These are phyloP conservation scores for Drosophila oshimai DNA, from an alignment of 1,140 invertebrate species.

Conservation along the genomic window DNA sequence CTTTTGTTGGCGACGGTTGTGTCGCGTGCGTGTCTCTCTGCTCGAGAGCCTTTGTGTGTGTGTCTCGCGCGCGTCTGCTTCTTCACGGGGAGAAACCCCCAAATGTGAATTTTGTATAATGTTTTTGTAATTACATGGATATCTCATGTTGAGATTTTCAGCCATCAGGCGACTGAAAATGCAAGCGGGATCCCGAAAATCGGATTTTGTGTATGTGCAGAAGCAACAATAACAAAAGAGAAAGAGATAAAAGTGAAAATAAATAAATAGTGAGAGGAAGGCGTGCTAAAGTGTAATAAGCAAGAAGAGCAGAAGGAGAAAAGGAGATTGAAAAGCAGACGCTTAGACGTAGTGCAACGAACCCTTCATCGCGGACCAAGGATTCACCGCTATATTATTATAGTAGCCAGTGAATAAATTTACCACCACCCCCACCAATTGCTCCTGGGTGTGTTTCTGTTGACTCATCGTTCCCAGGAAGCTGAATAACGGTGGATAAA, in stretches of 20 bases:
- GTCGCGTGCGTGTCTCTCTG: conserved; percentile 41
- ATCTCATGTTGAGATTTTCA: conserved; percentile 34
- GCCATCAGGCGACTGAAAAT: conserved; percentile 40
- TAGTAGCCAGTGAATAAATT: conserved; percentile 6
- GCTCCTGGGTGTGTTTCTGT: conserved; percentile 16
- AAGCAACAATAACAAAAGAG: conserved; percentile 11
- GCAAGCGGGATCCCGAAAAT: conserved; percentile 40
- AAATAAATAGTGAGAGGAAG: conserved; percentile 21
- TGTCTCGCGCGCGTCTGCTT: conserved; percentile 34
- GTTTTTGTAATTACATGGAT: conserved; percentile 60
- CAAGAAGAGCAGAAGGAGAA: neutral
- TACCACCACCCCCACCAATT: conserved; percentile 11
- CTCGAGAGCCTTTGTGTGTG: conserved; percentile 49
- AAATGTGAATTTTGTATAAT: conserved; percentile 49
- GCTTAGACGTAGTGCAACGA: conserved; percentile 46
- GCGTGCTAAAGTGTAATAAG: neutral
- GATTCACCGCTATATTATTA: conserved; percentile 23
- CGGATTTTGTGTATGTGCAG: conserved; percentile 1
- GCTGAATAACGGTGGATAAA: conserved; percentile 26
- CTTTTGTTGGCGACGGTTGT: conserved; percentile 72
- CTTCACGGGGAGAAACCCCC: conserved; percentile 21
- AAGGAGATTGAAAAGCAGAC: conserved; percentile 9
- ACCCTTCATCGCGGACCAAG: conserved; percentile 39
- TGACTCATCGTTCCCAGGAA: conserved; percentile 63
- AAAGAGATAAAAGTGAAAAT: conserved; percentile 10